These are phyloP conservation scores for Myodes glareolus DNA, from an alignment of 2,113 vertebrate species.

Conservation along the genomic window DNA sequence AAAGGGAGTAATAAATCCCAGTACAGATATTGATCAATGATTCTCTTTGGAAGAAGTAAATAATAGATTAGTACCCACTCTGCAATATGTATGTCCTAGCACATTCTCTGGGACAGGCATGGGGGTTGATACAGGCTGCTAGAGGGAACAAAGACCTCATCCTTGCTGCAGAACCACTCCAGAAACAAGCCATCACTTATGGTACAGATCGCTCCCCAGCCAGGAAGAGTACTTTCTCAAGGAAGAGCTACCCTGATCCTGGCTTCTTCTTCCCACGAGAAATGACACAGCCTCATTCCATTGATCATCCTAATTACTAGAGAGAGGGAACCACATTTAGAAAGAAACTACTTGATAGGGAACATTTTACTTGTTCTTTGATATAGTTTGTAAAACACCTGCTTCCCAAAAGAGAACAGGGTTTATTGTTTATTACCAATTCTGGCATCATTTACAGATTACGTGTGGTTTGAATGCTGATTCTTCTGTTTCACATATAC, in stretches of 20 bases:
- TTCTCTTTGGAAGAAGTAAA: slow-evolving; percentile 71
- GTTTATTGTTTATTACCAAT: neutral
- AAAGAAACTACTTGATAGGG: neutral
- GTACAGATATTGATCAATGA: slow-evolving; percentile 72
- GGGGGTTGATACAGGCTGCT: slow-evolving; percentile 9
- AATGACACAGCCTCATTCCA: neutral
- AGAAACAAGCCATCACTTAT: slow-evolving; percentile 63
- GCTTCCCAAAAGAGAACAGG: neutral
- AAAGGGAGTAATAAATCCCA: slow-evolving; percentile 75
- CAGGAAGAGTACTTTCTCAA: neutral
- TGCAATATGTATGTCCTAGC: slow-evolving; percentile 45
- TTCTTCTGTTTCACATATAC: neutral
- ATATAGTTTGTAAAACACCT: neutral
- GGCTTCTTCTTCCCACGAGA: slow-evolving; percentile 56
- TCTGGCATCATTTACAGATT: neutral
- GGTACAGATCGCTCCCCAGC: neutral
- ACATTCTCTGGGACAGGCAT: slow-evolving; percentile 18
- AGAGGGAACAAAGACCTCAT: slow-evolving; percentile 49
- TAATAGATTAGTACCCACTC: slow-evolving; percentile 64
- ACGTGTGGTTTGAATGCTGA: neutral
- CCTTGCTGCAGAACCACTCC: slow-evolving; percentile 20
- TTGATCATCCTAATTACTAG: slow-evolving; percentile 53
- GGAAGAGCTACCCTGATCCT: slow-evolving; percentile 33
- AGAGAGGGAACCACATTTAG: slow-evolving; percentile 14
- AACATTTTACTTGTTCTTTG: slow-evolving; percentile 27